phyloP scores from a whole-genome alignment of 2,888 invertebrate species.

The Allophyes oxyacanthae region DNA sequence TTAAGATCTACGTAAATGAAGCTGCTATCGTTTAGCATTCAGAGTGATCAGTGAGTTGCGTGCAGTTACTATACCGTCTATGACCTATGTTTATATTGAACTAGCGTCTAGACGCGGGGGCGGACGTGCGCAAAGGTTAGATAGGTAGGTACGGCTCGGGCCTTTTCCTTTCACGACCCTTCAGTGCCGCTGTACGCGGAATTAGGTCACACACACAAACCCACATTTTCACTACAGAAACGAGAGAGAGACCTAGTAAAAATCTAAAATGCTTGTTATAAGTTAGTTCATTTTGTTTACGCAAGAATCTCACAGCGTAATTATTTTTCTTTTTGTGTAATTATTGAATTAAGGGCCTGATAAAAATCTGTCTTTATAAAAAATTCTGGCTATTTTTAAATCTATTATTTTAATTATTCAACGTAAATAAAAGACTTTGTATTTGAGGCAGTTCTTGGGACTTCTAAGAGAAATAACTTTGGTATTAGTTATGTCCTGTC shows the following conservation, averaged over 20 bases:
- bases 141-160: slow-evolving; percentile 55
- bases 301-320: no score
- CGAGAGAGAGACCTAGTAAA: slow-evolving; percentile 5
- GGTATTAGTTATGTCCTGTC: no score
- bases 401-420: no score
- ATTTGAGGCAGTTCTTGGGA: no score
- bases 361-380: no score
- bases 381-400: no score
- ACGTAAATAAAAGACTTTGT: no score
- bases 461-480: no score
- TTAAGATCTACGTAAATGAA: no score
- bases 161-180: slow-evolving; percentile 63
- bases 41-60: slow-evolving; percentile 49
- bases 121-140: slow-evolving; percentile 70
- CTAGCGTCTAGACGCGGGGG: slow-evolving; percentile 79
- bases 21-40: slow-evolving; percentile 28
- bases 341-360: no score
- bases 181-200: slow-evolving; percentile 55
- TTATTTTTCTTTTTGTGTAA: no score
- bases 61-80: slow-evolving; percentile 51
- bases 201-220: slow-evolving; percentile 62
- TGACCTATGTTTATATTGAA: slow-evolving; percentile 55
- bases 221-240: slow-evolving; percentile 32
- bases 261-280: slow-evolving; percentile 1
- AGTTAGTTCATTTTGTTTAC: no score